Base-by-base conservation (phyloP, 2,797 vertebrate genomes). In the Manis crassicaudata region DNA sequence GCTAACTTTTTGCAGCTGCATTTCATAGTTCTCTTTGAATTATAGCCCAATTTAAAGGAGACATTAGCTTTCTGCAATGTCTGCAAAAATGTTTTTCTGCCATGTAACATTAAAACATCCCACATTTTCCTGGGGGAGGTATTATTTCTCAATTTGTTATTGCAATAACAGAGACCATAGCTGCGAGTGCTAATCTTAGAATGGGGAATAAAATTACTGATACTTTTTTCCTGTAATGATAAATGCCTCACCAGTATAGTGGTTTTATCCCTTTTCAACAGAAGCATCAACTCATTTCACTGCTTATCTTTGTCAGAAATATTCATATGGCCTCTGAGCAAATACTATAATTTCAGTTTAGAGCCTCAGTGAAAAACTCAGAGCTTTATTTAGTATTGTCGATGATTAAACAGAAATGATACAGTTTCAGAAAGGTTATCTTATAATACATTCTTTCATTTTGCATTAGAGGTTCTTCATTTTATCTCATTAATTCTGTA, bases 111-210 rank as follows among this genome's bases (percentile, higher is more conserved):
- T 96, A 81, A 97, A 98, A 96, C 18, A 79, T 94, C 65, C 94
- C 89, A 93, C 43, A 73, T 97, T 96, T 96, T 97, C 84, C 70
- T 88, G n/a, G 9, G 83, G 89, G 95, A 98, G 96, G 84, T 90
- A 96, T 90, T 97, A 92, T 97, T 98, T 97, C 93, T 82, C 94
- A 97, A 83, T 97, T 97, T 98, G 93, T 97, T 98, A 95, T 90
- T 97, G 91, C 95, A 96, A 76, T 84, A 97, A 89, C n/a, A 12
- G 89, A 79, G 65, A 88, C 79, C 92, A 96, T 93, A 88, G 89
- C 35, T 96, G 58, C 97, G 52, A 97, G 43, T 97, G 65, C 97
- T 95, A 97, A 98, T 96, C 89, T 97, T 86, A 97, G 54, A 87
- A 70, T 84, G 95, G 85, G 46, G 37, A 97, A 97, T 97, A 97